Base-by-base conservation (phyloP, 2,113 vertebrate species). In the Tiliqua scincoides region DNA sequence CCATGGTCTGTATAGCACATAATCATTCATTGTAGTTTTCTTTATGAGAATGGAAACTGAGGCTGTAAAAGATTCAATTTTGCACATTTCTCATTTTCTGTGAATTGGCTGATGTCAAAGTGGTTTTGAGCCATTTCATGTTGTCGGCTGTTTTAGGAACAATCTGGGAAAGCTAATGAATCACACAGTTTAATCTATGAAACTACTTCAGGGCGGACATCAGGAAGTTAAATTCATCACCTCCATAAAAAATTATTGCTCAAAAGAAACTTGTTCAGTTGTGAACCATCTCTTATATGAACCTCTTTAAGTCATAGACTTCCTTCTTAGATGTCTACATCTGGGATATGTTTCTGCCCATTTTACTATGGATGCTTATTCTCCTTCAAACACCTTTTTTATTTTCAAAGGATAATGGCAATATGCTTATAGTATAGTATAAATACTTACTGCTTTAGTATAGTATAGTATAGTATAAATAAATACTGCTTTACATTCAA, bases 31-130 rank as follows among this genome's bases (percentile, higher is more conserved):
- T n/a, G 27, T 43, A 65, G 71, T 12, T 74, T 52, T 75, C 40
- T 84, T 84, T 84, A 84, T 75, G 71, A 84, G 71, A 43, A 40
- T 62, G 18, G 59, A 84, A 63, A 27, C 59, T 35, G 32, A 62
- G 40, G 61, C 61, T 6, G 9, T 83, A 74, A 73, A 83, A 62
- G 57, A 73, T 62, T 48, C 37, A n/a, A n/a, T n/a, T n/a, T n/a
- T 11, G 61, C 18, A 74, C 63, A 37, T 17, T 15, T n/a, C 57
- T 59, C 9, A 63, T 43, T 25, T n/a, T 84, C 59, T 74, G 40
- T 74, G 71, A 37, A 63, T 43, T 74, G 74, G 57, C 71, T 74
- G 48, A 21, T 74, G 37, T 63, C 63, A 68, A 52, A 68, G 32
- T 68, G 37, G 17, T 7, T 40, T 61, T 63, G 61, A 54, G 30